Conservation (phyloP, 2,888 invertebrate species). For the Steinernema scapterisci region DNA sequence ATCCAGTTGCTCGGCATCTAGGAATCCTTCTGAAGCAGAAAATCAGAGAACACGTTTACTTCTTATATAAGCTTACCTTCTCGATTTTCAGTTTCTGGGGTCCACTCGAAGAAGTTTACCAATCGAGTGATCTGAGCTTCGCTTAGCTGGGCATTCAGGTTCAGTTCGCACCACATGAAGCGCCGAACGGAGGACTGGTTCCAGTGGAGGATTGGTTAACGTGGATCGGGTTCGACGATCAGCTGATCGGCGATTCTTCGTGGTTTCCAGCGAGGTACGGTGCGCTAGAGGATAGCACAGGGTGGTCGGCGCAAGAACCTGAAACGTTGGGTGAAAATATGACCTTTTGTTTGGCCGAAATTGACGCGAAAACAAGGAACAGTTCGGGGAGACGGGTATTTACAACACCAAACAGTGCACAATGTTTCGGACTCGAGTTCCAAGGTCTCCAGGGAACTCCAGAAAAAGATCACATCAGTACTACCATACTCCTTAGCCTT, state of each 20-base stretch:
- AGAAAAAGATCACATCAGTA: too few species aligned
- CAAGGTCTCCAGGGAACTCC: too few species aligned
- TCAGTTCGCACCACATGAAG: slow-evolving; percentile 25
- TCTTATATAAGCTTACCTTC: too few species aligned
- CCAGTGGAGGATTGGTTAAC: neutral
- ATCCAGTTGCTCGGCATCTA: neutral
- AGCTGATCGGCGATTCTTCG: slow-evolving; percentile 5
- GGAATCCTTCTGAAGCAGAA: neutral
- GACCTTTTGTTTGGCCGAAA: too few species aligned
- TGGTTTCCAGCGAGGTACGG: neutral
- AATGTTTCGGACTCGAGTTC: too few species aligned
- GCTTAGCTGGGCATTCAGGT: slow-evolving; percentile 11
- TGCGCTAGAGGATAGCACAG: neutral
- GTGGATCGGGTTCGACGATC: neutral
- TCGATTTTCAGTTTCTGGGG: neutral
- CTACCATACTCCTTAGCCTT: too few species aligned
- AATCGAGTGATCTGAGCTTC: neutral
- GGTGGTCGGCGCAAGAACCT: neutral
- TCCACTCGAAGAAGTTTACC: neutral
- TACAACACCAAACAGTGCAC: too few species aligned
- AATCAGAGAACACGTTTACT: neutral
- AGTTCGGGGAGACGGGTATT: too few species aligned
- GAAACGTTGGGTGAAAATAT: neutral
- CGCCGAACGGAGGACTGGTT: too few species aligned
- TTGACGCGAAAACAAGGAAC: too few species aligned